A percentile compares a stretch with the other conserved stretches of the same genome.
phyloP scores from a whole-genome alignment of 2,797 vertebrate genomes.

The Helarctos malayanus region DNA sequence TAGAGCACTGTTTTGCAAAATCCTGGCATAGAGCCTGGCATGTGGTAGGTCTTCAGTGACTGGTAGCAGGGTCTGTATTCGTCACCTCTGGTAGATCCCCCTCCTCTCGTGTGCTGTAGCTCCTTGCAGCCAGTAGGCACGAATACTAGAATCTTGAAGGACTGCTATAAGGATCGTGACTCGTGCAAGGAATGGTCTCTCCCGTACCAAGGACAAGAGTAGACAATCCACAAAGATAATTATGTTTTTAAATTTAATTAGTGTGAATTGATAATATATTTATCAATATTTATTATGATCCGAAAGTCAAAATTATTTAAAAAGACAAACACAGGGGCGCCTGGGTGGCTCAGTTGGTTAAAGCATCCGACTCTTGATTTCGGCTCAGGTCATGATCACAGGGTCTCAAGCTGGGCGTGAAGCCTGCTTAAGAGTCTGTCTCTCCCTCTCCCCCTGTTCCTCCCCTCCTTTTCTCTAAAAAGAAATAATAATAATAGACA shows the following conservation, averaged over 20 bases:
- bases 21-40: background rate
- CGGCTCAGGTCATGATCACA: background rate
- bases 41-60: background rate
- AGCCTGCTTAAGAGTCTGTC: background rate
- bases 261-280: background rate
- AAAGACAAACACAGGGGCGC: background rate
- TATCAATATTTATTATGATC: background rate
- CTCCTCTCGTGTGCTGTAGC: background rate
- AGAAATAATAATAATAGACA: background rate
- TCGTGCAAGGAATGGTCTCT: background rate
- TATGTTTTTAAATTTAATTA: conserved; percentile 50
- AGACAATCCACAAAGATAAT: background rate
- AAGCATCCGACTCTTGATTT: background rate
- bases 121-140: background rate
- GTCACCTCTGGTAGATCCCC: background rate
- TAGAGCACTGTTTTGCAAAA: conserved; percentile 33
- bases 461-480: background rate
- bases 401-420: background rate
- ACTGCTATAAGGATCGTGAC: background rate
- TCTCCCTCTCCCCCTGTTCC: background rate
- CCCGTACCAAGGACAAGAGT: background rate
- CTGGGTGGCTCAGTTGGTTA: background rate
- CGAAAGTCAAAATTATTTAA: conserved; percentile 55
- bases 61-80: background rate
- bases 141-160: background rate